A percentile compares a stretch with the other conserved stretches of the same genome.
phyloP scores from a whole-genome alignment of 2,797 vertebrate genomes.

The Otus scops region DNA sequence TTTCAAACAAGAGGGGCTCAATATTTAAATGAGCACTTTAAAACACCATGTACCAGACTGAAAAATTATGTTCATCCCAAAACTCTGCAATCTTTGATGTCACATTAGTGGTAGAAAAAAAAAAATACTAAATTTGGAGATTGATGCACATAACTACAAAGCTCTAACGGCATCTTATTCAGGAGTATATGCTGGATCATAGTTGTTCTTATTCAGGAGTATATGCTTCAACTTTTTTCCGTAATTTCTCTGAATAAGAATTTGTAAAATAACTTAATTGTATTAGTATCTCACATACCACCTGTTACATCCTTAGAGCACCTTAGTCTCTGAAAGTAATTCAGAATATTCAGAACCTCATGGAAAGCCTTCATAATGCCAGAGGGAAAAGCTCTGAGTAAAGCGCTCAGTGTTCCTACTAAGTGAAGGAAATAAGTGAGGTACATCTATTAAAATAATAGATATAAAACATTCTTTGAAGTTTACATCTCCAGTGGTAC shows the following conservation, averaged over 20 bases:
- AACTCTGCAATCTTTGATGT: not conserved
- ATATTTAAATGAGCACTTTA: not conserved
- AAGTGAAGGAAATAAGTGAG: not conserved
- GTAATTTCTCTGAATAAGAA: not conserved
- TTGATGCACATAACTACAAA: not conserved
- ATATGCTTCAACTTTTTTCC: not conserved
- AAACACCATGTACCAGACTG: not conserved
- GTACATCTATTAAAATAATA: not conserved
- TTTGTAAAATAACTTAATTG: not conserved
- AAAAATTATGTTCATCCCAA: not conserved
- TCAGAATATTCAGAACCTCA: not conserved
- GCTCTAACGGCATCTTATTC: not conserved
- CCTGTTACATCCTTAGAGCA: not conserved
- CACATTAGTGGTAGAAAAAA: not conserved
- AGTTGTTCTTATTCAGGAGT: not conserved
- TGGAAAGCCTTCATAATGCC: not conserved
- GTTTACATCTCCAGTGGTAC: not conserved
- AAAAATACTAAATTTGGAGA: not conserved
- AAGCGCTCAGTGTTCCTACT: not conserved
- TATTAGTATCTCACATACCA: not conserved
- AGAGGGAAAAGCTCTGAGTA: not conserved
- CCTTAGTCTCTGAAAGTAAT: not conserved
- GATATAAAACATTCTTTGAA: not conserved
- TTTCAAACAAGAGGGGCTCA: not conserved
- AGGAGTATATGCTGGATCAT: not conserved